Conservation (phyloP, 2,888 invertebrate genomes). For the Omphaloscelis lunosa region DNA sequence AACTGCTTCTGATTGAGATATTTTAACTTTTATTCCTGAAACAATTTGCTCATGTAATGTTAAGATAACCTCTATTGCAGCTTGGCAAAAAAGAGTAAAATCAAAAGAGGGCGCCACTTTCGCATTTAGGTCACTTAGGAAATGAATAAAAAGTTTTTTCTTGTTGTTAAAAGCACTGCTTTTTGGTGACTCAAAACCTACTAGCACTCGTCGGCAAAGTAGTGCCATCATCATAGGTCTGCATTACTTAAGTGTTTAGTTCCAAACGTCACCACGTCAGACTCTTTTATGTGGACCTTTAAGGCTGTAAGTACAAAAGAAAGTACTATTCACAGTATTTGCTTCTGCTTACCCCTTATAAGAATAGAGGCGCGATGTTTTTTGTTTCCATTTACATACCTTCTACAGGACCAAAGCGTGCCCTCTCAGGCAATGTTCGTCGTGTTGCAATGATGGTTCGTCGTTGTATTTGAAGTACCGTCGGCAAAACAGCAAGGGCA, state of each 20-base stretch:
- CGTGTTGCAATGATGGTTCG: constrained; percentile 92
- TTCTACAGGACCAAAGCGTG: constrained; percentile 95
- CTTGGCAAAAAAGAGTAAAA: too few species aligned
- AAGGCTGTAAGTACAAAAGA: not conserved
- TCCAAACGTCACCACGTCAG: too few species aligned
- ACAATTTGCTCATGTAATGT: not conserved
- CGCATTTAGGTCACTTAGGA: too few species aligned
- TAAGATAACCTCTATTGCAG: not conserved
- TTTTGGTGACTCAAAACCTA: too few species aligned
- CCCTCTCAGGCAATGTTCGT: constrained; percentile 92
- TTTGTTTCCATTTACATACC: constrained; percentile 21
- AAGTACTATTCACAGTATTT: not conserved
- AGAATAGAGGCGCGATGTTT: not conserved
- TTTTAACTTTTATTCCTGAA: constrained; percentile 71
- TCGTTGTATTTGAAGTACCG: constrained; percentile 89
- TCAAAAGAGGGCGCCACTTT: too few species aligned
- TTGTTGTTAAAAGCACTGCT: too few species aligned
- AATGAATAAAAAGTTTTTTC: too few species aligned
- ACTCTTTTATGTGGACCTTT: too few species aligned
- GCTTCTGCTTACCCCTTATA: not conserved
- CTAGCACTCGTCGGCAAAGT: too few species aligned
- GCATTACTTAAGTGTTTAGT: too few species aligned
- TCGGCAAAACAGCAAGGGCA: constrained; percentile 95
- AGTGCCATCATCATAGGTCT: too few species aligned
- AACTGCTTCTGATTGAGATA: constrained; percentile 65